A percentile compares a stretch with the other conserved stretches of the same genome.
These are phyloP conservation scores for Muscicapa striata DNA, from an alignment of 2,797 vertebrate genomes.

Conservation along the genomic window DNA sequence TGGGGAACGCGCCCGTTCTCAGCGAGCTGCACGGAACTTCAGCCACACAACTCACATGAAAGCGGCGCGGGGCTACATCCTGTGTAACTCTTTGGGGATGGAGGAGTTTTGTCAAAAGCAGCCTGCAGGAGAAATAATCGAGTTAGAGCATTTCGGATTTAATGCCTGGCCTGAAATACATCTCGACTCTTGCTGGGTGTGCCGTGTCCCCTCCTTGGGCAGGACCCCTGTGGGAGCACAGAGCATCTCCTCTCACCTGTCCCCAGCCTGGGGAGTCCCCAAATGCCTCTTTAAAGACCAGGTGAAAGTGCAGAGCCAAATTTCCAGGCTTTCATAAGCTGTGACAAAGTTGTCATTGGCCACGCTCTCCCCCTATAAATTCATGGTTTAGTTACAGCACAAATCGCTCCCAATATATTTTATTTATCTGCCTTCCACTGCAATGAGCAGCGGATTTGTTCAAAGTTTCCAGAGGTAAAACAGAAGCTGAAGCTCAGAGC, in stretches of 20 bases:
- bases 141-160: conserved; percentile 39
- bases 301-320: conserved; percentile 27
- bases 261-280: not conserved
- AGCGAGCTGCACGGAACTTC: conserved; percentile 11
- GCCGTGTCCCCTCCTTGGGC: not conserved
- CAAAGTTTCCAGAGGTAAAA: not conserved
- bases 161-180: not conserved
- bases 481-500: not conserved
- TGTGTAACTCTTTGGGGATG: conserved; percentile 56
- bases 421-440: conserved; percentile 59
- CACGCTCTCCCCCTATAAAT: conserved; percentile 48
- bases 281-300: not conserved
- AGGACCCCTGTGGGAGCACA: not conserved
- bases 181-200: not conserved
- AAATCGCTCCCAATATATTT: conserved; percentile 59
- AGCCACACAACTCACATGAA: conserved; percentile 13
- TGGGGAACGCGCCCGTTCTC: conserved; percentile 14
- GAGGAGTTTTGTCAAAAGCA: conserved; percentile 50
- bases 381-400: conserved; percentile 42
- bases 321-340: conserved; percentile 44
- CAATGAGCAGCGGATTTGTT: conserved; percentile 38
- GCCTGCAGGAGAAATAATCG: conserved; percentile 47
- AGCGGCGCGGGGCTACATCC: conserved; percentile 34
- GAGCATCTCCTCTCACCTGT: conserved; percentile 9
- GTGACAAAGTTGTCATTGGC: conserved; percentile 54